These are phyloP conservation scores for Phaedon cochleariae DNA, from an alignment of 2,888 invertebrate species.

Conservation along the genomic window DNA sequence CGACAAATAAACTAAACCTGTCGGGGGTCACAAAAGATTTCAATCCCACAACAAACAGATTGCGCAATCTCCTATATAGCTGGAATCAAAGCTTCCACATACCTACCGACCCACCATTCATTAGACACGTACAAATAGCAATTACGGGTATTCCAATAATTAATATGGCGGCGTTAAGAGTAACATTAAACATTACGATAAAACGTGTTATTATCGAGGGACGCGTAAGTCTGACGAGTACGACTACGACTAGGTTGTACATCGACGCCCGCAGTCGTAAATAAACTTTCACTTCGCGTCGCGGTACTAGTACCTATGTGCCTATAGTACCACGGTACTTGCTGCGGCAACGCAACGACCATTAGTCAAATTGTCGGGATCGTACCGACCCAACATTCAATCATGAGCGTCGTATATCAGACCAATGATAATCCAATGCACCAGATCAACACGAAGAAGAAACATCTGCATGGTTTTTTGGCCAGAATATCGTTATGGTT, in stretches of 20 bases:
- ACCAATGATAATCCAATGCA: too few species aligned
- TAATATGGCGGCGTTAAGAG: slow-evolving; percentile 32
- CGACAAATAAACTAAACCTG: neutral
- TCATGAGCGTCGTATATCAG: neutral
- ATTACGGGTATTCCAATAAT: slow-evolving; percentile 25
- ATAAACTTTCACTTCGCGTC: slow-evolving; percentile 14
- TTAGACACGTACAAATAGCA: slow-evolving; percentile 19
- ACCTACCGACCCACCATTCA: neutral
- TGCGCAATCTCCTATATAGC: neutral
- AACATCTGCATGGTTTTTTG: too few species aligned
- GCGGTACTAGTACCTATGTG: neutral
- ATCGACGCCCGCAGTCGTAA: slow-evolving; percentile 10
- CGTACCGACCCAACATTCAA: neutral
- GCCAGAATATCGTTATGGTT: too few species aligned
- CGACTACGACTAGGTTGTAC: neutral
- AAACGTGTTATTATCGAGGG: slow-evolving; percentile 30
- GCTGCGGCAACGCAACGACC: neutral
- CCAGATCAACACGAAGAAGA: too few species aligned
- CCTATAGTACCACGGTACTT: neutral
- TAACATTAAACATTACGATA: slow-evolving; percentile 17
- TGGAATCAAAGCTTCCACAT: neutral
- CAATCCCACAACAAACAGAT: neutral
- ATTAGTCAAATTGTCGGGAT: neutral
- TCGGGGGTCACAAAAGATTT: neutral
- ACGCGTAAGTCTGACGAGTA: slow-evolving; percentile 14